Evolutionary conservation across 2,888 invertebrate species (phyloP).

Genomic region (Agrotis ipsilon): DNA sequence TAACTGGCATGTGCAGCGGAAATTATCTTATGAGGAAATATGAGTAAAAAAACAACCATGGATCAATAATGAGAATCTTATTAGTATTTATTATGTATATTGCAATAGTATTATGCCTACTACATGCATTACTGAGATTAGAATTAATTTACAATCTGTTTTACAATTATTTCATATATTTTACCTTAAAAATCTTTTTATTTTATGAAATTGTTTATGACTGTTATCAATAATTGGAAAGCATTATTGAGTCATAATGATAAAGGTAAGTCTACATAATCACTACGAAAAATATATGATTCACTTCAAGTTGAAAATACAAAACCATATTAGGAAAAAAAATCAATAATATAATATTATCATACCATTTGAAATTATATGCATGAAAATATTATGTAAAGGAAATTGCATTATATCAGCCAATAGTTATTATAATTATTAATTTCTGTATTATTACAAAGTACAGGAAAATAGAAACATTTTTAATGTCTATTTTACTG

Average conservation of each 20-base stretch:
- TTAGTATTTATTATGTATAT: neutral
- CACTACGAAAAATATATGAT: neutral
- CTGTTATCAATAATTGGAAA: neutral
- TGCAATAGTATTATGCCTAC: neutral
- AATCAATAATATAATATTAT: too few species aligned
- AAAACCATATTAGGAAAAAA: neutral
- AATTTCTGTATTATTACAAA: neutral
- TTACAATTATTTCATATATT: neutral
- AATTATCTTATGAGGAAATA: neutral
- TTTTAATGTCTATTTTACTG: too few species aligned
- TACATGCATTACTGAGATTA: too few species aligned
- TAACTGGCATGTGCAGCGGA: slow-evolving; percentile 3
- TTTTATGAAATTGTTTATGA: neutral
- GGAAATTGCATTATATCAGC: neutral
- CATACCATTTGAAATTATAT: neutral
- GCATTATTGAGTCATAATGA: neutral
- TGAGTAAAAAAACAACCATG: too few species aligned
- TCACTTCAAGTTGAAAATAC: neutral
- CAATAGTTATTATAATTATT: slow-evolving; percentile 1
- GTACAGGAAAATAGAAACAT: slow-evolving; percentile 10
- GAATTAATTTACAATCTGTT: too few species aligned
- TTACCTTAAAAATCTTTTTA: neutral
- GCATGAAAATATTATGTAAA: neutral
- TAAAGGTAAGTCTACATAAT: neutral
- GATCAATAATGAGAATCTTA: neutral